These are phyloP conservation scores for Hermaeophaga mercurialis DNA, from an alignment of 2,888 invertebrate genomes.

Conservation along the genomic window DNA sequence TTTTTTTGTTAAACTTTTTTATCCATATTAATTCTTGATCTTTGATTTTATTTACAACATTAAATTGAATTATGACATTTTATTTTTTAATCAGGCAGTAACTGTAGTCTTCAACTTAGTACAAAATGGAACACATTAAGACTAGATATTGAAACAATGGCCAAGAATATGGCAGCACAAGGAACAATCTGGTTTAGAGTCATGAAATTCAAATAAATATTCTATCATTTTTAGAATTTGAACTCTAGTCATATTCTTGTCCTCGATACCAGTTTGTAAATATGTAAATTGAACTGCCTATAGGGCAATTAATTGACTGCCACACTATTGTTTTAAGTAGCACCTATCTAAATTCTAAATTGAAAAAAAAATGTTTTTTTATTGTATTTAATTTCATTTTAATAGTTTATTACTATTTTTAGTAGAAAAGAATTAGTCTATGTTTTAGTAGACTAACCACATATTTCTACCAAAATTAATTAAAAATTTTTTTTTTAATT, in stretches of 20 bases:
- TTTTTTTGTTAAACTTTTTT: too few species aligned
- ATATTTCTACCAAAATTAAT: background rate
- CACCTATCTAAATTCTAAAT: conserved; percentile 9
- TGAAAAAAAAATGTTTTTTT: background rate
- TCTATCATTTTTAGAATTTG: too few species aligned
- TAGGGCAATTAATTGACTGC: conserved; percentile 15
- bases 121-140: conserved; percentile 25
- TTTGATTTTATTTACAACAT: conserved; percentile 11
- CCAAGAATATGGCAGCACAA: background rate
- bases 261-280: conserved; percentile 12
- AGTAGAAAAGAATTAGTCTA: background rate
- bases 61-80: background rate
- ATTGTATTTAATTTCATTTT: background rate
- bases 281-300: conserved; percentile 17
- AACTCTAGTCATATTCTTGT: background rate
- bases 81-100: background rate
- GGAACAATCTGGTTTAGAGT: too few species aligned
- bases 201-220: too few species aligned
- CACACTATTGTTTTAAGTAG: conserved; percentile 23
- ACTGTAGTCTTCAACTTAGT: conserved; percentile 22
- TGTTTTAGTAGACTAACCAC: conserved; percentile 6
- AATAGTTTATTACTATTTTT: background rate
- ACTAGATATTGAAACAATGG: conserved; percentile 10
- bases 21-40: conserved; percentile 1
- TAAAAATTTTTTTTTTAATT: background rate